These are phyloP conservation scores for Loripinus fragilis DNA, from an alignment of 2,888 invertebrate genomes.

Conservation along the genomic window DNA sequence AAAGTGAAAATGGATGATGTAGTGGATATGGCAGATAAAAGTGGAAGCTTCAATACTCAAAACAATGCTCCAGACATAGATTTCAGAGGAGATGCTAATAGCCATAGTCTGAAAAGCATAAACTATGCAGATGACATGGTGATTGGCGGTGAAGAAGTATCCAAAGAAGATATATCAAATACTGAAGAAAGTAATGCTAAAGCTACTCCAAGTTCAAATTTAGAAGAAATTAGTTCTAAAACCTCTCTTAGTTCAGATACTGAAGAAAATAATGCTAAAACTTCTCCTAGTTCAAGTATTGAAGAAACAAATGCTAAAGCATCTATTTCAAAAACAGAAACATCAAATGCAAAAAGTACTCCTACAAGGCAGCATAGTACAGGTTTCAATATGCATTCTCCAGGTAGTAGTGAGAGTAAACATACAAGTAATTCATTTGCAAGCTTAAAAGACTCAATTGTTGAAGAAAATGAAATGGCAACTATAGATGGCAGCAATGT, in stretches of 20 bases:
- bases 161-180: background rate
- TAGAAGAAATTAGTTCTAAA: background rate
- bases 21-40: background rate
- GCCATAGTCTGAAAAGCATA: background rate
- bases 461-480: background rate
- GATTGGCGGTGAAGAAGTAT: background rate
- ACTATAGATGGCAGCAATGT: background rate
- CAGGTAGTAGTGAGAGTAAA: background rate
- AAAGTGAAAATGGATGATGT: background rate
- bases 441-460: background rate
- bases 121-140: background rate
- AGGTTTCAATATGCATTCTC: conserved; percentile 47
- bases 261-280: background rate
- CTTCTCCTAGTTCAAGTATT: background rate
- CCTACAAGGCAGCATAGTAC: conserved; percentile 61
- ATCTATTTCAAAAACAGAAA: too few species aligned
- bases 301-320: background rate
- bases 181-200: background rate
- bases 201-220: conserved; percentile 6
- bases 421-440: background rate
- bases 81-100: background rate
- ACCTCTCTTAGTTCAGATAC: background rate
- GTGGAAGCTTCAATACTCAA: background rate
- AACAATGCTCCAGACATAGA: background rate
- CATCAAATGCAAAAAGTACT: background rate